These are phyloP conservation scores for Phalacrocorax aristotelis DNA, from an alignment of 2,113 vertebrate genomes.

Conservation along the genomic window DNA sequence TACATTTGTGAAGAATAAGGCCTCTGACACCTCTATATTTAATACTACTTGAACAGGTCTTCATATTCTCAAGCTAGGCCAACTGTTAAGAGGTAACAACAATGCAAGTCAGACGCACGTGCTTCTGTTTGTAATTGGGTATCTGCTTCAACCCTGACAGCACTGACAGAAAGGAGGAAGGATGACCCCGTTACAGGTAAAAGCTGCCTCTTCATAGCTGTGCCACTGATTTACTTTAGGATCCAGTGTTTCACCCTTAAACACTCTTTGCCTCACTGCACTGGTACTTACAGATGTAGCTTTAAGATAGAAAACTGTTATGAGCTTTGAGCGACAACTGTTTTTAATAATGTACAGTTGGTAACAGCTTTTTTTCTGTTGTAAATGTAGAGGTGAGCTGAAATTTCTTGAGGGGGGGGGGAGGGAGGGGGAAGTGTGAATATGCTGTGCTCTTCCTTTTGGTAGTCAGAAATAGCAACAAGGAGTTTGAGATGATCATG, in stretches of 20 bases:
- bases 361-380: background rate
- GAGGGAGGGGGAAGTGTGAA: background rate
- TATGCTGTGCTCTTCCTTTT: background rate
- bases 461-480: background rate
- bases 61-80: background rate
- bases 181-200: background rate
- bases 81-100: background rate
- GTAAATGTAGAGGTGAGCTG: background rate
- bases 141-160: background rate
- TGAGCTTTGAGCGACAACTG: background rate
- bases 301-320: background rate
- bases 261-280: background rate
- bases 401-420: background rate
- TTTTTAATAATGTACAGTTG: background rate
- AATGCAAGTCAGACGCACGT: accelerated
- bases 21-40: background rate
- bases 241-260: background rate
- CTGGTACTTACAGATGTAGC: background rate
- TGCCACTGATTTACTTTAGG: background rate
- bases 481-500: background rate
- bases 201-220: background rate
- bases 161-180: background rate
- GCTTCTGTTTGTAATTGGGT: background rate
- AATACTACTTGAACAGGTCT: background rate
- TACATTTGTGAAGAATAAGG: background rate